These are phyloP conservation scores for Patagioenas fasciata DNA, from an alignment of 2,113 vertebrate genomes.

Conservation along the genomic window DNA sequence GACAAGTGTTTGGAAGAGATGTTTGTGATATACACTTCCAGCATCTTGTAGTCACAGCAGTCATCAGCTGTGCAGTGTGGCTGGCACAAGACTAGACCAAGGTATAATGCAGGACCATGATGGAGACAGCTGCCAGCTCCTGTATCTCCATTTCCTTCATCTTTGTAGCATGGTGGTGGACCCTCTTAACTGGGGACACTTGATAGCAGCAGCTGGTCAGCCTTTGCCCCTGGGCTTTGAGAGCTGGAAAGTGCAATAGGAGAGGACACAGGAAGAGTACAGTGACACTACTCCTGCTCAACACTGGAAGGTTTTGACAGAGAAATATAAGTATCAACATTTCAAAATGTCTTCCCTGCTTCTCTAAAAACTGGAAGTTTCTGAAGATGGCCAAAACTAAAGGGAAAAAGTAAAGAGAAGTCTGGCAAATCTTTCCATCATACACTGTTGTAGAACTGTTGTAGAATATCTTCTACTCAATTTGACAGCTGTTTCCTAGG, in stretches of 20 bases:
- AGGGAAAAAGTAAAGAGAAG: background rate
- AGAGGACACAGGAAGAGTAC: background rate
- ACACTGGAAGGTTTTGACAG: background rate
- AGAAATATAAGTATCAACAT: background rate
- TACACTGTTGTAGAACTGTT: background rate
- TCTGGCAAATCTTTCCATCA: background rate
- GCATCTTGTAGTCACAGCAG: background rate
- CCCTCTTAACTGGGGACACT: background rate
- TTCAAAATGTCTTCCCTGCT: background rate
- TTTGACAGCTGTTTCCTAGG: background rate
- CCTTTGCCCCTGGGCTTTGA: background rate
- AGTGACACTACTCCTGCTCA: background rate
- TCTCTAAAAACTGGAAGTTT: background rate
- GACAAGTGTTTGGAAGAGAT: background rate
- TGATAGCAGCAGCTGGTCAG: background rate
- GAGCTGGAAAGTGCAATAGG: background rate
- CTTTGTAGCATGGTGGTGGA: background rate
- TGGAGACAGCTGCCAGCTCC: background rate
- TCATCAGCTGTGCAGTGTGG: rapidly evolving
- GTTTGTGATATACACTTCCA: background rate
- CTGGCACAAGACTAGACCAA: background rate
- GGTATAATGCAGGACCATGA: background rate
- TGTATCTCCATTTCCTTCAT: background rate
- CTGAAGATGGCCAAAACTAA: background rate
- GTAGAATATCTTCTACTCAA: background rate